Percentiles rank a stretch among this genome's conserved stretches.
These are phyloP conservation scores for Nomada flava DNA, from an alignment of 2,888 invertebrate genomes.

Conservation along the genomic window DNA sequence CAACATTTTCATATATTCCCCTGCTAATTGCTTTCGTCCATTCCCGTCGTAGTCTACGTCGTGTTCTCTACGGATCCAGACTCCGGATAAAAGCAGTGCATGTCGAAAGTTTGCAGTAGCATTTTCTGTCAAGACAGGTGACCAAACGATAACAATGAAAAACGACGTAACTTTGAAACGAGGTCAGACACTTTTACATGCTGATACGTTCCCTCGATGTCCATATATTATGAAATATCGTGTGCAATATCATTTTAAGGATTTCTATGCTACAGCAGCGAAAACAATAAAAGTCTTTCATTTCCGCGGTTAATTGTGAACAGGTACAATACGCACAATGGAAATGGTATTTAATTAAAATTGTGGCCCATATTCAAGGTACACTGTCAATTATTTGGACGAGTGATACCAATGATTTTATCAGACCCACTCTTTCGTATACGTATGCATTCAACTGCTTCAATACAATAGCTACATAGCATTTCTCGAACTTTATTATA, in stretches of 20 bases:
- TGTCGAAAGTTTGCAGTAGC: slow-evolving; percentile 18
- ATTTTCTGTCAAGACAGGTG: slow-evolving; percentile 5
- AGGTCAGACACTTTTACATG: slow-evolving; percentile 8
- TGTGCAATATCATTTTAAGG: neutral
- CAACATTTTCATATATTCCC: neutral
- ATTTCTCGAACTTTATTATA: no score
- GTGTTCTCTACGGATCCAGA: neutral
- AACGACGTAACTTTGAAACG: slow-evolving; percentile 10
- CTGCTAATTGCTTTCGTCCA: neutral
- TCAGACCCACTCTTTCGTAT: no score
- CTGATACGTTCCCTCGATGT: neutral
- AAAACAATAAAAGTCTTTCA: neutral
- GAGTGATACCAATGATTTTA: no score
- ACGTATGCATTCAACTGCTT: no score
- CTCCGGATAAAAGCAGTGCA: neutral
- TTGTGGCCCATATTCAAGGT: no score
- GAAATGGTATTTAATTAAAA: neutral
- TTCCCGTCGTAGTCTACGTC: neutral
- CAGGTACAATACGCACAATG: neutral
- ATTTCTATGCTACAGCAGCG: neutral
- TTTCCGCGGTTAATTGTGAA: neutral
- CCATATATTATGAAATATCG: neutral
- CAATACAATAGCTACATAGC: no score
- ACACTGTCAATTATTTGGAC: no score
- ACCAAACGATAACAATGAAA: slow-evolving; percentile 14